Base-by-base conservation (phyloP, 2,797 vertebrate species). In the Ibycter americanus region DNA sequence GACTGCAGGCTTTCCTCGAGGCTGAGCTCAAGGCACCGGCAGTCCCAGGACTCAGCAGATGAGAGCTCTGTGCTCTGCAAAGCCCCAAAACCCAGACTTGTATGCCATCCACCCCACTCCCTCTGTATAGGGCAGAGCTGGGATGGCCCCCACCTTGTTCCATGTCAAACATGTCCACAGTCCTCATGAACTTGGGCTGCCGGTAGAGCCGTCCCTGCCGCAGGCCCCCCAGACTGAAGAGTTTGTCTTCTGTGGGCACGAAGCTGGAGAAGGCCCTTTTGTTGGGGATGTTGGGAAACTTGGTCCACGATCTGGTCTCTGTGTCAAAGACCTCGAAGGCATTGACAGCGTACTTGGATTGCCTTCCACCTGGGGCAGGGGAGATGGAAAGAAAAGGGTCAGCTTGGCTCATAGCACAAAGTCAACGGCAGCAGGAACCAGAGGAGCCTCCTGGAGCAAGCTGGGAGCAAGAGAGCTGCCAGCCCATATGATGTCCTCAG, bases 111-210 rank as follows among this genome's bases (percentile, higher is more conserved):
- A 1, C 10, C 51, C 47, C 4, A 23, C 68, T 54, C 55, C 55
- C 59, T 15, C 18, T 3, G 12, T 55, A 4, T 18, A 36, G 34
- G 54, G 17, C 13, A 21, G 51, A 32, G 71, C 27, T 2, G 9
- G 25, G 32, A 38, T n/a, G 31, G 31, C 29, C 54, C 89, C 67
- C 97, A 99, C 99, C 99, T 97, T 99, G 99, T 49, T 98, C 99
- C 76, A 99, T 98, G 97, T 99, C 99, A 26, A 99, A 99, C 90
- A 99, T 98, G 40, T 99, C 99, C 97, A 99, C 98, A 0, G 99
- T 99, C 97, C 99, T 99, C 95, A 99, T 99, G 97, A 99, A 99
- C 97, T 99, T 99, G 94, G 99, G 99, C 95, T 98, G 99, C 63
- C 99, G 98, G 97, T 99, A 99, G 89, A 98, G 98, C 23, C 99